Conservation (phyloP, 2,113 vertebrate genomes). For the Acrocephalus kingi region DNA sequence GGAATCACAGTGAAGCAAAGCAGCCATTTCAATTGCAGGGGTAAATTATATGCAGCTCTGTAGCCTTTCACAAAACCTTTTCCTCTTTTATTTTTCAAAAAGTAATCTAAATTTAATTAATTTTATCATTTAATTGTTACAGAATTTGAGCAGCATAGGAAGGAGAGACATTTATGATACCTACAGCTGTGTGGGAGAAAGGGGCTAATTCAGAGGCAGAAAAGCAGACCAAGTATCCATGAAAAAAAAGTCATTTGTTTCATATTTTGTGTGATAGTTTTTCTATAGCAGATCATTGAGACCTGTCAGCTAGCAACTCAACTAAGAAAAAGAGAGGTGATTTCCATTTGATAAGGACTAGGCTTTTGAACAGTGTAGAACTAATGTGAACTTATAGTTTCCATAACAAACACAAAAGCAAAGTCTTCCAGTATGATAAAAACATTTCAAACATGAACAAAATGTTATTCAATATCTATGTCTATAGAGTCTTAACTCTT, state of each 20-base stretch:
- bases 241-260: conserved; percentile 4
- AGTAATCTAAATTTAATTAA: conserved; percentile 62
- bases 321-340: background rate
- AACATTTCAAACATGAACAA: conserved; percentile 13
- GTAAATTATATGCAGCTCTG: conserved; percentile 7
- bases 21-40: background rate
- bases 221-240: background rate
- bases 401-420: conserved; percentile 12
- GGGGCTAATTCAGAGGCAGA: background rate
- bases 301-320: background rate
- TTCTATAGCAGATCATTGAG: background rate
- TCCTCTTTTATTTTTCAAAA: conserved; percentile 19
- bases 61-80: conserved; percentile 9
- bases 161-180: background rate
- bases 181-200: background rate
- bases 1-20: conserved; percentile 7
- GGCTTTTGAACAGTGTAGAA: background rate
- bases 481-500: background rate
- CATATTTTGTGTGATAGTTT: background rate
- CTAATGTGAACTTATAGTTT: conserved; percentile 24
- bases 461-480: background rate
- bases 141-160: conserved; percentile 13
- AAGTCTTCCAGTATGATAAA: conserved; percentile 18
- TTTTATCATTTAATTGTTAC: conserved; percentile 61
- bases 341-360: conserved; percentile 51